Evolutionary conservation across 2,888 invertebrate genomes (phyloP).

Genomic region (Watsonalla binaria): DNA sequence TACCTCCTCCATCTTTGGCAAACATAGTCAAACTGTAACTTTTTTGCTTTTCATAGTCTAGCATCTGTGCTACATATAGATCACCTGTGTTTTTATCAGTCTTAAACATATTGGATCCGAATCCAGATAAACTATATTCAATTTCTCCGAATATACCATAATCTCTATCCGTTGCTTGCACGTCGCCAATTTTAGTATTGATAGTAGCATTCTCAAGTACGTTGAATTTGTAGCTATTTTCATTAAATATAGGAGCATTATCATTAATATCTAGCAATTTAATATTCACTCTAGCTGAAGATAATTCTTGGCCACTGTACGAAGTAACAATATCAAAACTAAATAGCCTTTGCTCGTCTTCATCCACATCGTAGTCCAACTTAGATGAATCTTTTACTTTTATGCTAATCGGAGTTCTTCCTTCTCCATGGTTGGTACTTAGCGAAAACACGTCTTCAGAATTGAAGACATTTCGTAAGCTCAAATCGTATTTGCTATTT

Average conservation of each 20-base stretch:
- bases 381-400: constrained; percentile 82
- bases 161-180: constrained; percentile 85
- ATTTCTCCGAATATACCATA: constrained; percentile 85
- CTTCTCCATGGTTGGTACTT: constrained; percentile 82
- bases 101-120: constrained; percentile 86
- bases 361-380: constrained; percentile 84
- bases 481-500: constrained; percentile 84
- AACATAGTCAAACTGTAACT: constrained; percentile 88
- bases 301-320: constrained; percentile 74
- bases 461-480: constrained; percentile 79
- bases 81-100: constrained; percentile 83
- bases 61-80: constrained; percentile 79
- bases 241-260: constrained; percentile 84
- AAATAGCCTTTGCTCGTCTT: constrained; percentile 77
- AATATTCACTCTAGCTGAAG: constrained; percentile 80
- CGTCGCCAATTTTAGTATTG: constrained; percentile 81
- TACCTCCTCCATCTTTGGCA: constrained; percentile 89
- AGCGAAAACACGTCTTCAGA: constrained; percentile 80
- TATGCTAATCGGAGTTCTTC: constrained; percentile 85
- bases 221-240: constrained; percentile 80
- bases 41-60: constrained; percentile 90
- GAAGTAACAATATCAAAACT: constrained; percentile 84
- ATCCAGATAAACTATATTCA: constrained; percentile 86
- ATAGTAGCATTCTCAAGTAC: constrained; percentile 82
- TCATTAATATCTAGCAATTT: constrained; percentile 88